A percentile compares a stretch with the other conserved stretches of the same genome.
phyloP scores from a whole-genome alignment of 2,797 vertebrate genomes.

The Sphaeramia orbicularis region DNA sequence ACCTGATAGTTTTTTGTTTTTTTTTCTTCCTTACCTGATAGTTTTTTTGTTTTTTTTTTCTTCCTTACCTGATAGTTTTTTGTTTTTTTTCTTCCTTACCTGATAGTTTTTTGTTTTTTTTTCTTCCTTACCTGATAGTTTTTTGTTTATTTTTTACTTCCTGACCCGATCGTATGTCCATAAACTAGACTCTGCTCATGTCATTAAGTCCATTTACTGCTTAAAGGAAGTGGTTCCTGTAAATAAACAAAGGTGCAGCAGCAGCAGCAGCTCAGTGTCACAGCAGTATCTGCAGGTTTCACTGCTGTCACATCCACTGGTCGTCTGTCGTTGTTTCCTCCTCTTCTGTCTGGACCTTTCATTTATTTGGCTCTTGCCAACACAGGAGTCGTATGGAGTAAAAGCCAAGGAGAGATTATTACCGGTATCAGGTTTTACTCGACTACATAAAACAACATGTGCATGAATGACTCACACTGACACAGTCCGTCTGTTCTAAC shows the following conservation, averaged over 20 bases:
- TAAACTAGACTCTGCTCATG: too few species aligned
- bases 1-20: too few species aligned
- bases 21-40: too few species aligned
- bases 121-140: too few species aligned
- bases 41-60: too few species aligned
- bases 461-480: not conserved
- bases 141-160: too few species aligned
- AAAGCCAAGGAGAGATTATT: not conserved
- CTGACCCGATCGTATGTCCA: too few species aligned
- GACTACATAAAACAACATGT: conserved; percentile 5
- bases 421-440: not conserved
- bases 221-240: conserved; percentile 61
- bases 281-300: conserved; percentile 52
- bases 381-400: not conserved
- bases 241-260: conserved; percentile 34
- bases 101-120: too few species aligned
- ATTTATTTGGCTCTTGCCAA: too few species aligned
- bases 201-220: not conserved
- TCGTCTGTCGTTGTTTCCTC: not conserved
- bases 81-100: too few species aligned
- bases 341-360: not conserved
- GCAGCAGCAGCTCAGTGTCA: conserved; percentile 75
- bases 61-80: too few species aligned
- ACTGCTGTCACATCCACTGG: not conserved
- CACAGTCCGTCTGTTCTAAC: conserved; percentile 18